phyloP scores from a whole-genome alignment of 2,797 vertebrate species.

The Catostomus latipinnis region DNA sequence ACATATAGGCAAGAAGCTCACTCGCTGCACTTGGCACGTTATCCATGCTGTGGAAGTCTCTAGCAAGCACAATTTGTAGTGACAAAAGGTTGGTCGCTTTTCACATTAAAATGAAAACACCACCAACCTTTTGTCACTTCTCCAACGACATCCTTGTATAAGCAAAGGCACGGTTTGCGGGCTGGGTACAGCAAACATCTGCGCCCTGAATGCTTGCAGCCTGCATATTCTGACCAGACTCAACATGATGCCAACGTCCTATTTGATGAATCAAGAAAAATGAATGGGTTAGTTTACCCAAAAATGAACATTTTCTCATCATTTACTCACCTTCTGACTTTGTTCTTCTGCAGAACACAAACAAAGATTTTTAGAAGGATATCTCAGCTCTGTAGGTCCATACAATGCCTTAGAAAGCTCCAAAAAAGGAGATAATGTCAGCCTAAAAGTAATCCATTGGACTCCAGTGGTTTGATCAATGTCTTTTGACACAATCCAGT shows the following conservation, averaged over 20 bases:
- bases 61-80: constrained; percentile 55
- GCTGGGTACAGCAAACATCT: constrained; percentile 76
- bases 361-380: too few relatives aligned
- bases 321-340: too few relatives aligned
- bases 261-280: constrained; percentile 54
- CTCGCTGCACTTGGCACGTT: background rate
- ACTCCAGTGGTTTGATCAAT: too few relatives aligned
- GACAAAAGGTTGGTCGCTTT: constrained; percentile 83
- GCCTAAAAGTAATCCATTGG: too few relatives aligned
- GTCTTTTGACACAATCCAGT: too few relatives aligned
- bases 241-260: constrained; percentile 79
- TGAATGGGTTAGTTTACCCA: constrained; percentile 57
- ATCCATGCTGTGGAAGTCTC: background rate
- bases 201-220: constrained; percentile 81
- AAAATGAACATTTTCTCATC: too few relatives aligned
- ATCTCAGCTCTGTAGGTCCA: too few relatives aligned
- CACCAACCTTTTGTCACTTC: constrained; percentile 93
- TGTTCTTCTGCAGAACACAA: too few relatives aligned
- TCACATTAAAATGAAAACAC: constrained; percentile 79
- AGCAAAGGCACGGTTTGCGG: constrained; percentile 74
- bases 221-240: constrained; percentile 82
- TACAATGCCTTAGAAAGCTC: too few relatives aligned
- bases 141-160: constrained; percentile 81
- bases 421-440: too few relatives aligned
- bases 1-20: constrained; percentile 28